These are phyloP conservation scores for Periplaneta americana DNA, from an alignment of 1,140 invertebrate species.

Conservation along the genomic window DNA sequence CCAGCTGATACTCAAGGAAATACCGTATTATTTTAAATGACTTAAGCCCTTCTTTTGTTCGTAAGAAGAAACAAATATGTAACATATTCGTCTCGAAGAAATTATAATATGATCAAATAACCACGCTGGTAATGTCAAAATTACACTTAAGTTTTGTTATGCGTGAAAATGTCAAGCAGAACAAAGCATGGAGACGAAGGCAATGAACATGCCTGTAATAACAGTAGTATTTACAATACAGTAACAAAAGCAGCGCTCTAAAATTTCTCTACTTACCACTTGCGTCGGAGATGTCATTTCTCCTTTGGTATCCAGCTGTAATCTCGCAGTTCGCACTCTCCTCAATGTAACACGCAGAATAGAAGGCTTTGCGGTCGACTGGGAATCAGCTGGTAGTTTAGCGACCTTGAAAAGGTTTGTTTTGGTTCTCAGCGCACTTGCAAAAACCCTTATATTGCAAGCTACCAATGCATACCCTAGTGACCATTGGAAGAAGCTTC, in stretches of 20 bases:
- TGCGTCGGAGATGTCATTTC: constrained; percentile 11
- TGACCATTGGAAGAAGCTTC: not conserved
- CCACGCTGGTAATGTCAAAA: constrained; percentile 2
- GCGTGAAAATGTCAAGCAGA: not conserved
- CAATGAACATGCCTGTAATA: not conserved
- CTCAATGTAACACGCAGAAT: not conserved
- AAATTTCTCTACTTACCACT: constrained; percentile 10
- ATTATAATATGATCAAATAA: too few relatives aligned
- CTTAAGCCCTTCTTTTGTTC: too few relatives aligned
- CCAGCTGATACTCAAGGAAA: too few relatives aligned
- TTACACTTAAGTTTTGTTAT: not conserved
- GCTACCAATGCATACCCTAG: not conserved
- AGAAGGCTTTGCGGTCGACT: not conserved
- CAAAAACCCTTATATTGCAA: not conserved
- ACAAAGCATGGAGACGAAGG: not conserved
- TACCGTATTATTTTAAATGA: too few relatives aligned
- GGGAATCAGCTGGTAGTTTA: constrained; percentile 3
- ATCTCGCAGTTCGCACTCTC: not conserved
- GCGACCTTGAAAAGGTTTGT: constrained; percentile 13
- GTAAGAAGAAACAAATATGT: too few relatives aligned
- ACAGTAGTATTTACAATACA: not conserved
- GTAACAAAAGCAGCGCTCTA: not conserved
- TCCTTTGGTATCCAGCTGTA: not conserved
- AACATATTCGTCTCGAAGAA: too few relatives aligned
- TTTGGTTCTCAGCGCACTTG: constrained; percentile 12